Percentiles rank a stretch among this genome's conserved stretches.
Conservation (phyloP, 2,113 vertebrate genomes). For the Rousettus leschenaultii region DNA sequence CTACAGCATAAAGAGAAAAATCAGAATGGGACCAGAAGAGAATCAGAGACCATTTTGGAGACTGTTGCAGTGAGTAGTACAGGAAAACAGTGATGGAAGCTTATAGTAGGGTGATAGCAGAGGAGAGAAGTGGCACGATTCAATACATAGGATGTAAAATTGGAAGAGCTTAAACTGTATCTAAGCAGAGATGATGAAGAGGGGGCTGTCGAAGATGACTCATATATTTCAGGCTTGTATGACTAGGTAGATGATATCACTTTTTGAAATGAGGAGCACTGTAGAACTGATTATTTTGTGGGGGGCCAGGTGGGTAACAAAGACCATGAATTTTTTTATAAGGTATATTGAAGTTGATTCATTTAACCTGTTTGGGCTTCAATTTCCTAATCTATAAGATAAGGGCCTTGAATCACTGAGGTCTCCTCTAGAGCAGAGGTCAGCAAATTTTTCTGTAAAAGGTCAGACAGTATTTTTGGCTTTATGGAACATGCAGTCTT, state of each 20-base stretch:
- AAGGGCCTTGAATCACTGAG: not conserved
- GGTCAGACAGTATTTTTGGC: not conserved
- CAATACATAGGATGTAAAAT: not conserved
- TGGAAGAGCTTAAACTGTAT: not conserved
- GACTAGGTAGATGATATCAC: not conserved
- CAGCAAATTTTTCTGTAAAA: not conserved
- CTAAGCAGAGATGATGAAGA: not conserved
- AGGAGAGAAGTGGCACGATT: not conserved
- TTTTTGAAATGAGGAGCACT: not conserved
- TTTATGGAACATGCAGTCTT: not conserved
- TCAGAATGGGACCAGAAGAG: not conserved
- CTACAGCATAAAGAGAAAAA: not conserved
- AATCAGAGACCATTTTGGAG: not conserved
- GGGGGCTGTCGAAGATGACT: not conserved
- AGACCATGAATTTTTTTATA: not conserved
- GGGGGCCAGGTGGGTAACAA: not conserved
- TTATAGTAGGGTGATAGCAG: not conserved
- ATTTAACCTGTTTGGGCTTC: not conserved
- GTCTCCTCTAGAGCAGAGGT: not conserved
- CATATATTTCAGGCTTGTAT: not conserved
- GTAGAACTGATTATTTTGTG: not conserved
- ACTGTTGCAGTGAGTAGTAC: not conserved
- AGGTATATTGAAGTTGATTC: not conserved
- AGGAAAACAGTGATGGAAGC: not conserved
- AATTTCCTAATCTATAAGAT: slow-evolving; percentile 4